A percentile compares a stretch with the other conserved stretches of the same genome.
Conservation (phyloP, 2,797 vertebrate species). For the Alcedo atthis region DNA sequence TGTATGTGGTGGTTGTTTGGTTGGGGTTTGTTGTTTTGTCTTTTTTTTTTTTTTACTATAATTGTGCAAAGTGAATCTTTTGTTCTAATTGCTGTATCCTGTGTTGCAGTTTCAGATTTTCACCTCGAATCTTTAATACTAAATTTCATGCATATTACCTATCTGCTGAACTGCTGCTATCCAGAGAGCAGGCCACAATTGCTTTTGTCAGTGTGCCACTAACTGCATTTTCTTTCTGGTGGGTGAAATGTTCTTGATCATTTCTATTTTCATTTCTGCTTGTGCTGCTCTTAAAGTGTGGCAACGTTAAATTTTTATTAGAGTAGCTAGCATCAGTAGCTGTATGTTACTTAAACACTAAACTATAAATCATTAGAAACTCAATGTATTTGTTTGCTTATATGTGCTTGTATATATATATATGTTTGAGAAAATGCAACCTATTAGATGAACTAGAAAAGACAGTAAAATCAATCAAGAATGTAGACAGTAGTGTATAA, state of each 20-base stretch:
- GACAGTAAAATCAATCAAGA: background rate
- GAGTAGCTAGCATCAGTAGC: background rate
- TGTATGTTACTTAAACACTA: background rate
- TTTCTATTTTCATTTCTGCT: conserved; percentile 27
- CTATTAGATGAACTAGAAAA: background rate
- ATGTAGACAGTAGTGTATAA: background rate
- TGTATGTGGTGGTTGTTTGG: background rate
- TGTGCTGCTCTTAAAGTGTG: conserved; percentile 3
- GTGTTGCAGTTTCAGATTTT: background rate
- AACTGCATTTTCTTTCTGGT: background rate
- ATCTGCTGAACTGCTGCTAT: background rate
- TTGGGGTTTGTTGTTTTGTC: too few relatives aligned
- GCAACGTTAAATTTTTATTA: background rate
- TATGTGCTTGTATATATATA: background rate
- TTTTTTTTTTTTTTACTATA: background rate
- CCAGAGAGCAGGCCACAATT: background rate
- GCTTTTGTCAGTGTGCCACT: background rate
- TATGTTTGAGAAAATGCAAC: background rate
- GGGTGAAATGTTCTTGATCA: background rate
- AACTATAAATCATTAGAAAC: background rate
- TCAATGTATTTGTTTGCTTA: background rate
- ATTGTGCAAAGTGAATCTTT: background rate
- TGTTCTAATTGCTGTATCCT: background rate
- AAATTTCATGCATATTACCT: background rate
- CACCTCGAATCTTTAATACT: background rate